These are phyloP conservation scores for Euglossa dilemma DNA, from an alignment of 1,140 invertebrate species.

Conservation along the genomic window DNA sequence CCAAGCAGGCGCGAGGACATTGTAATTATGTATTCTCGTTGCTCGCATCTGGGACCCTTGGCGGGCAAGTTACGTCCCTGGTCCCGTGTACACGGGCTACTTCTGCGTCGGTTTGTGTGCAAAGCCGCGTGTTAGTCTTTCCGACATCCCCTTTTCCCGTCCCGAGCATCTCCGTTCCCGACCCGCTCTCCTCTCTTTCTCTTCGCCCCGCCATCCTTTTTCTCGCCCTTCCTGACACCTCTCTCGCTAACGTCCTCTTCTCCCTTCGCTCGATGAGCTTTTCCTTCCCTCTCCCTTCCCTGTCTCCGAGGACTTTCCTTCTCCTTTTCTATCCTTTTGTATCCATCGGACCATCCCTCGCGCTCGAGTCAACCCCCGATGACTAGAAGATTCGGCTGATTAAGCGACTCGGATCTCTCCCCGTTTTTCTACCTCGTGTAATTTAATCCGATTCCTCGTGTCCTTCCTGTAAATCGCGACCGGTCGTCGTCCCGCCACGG, in stretches of 20 bases:
- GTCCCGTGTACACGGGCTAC: slow-evolving; percentile 33
- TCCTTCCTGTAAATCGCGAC: neutral
- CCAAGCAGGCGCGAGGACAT: slow-evolving; percentile 67
- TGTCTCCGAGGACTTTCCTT: neutral
- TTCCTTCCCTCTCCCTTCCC: neutral
- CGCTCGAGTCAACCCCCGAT: neutral
- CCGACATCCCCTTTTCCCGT: slow-evolving; percentile 57
- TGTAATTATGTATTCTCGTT: slow-evolving; percentile 72
- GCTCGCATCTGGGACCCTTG: slow-evolving; percentile 67
- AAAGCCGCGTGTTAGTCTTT: slow-evolving; percentile 44
- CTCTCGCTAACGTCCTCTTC: neutral
- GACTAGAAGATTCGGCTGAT: slow-evolving; percentile 46
- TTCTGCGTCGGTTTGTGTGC: slow-evolving; percentile 34
- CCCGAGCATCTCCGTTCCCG: slow-evolving; percentile 15
- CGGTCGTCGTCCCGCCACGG: neutral
- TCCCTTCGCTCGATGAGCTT: neutral
- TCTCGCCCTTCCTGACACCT: slow-evolving; percentile 41
- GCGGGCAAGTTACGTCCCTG: slow-evolving; percentile 39
- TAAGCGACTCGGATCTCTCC: slow-evolving; percentile 21
- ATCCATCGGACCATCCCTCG: neutral
- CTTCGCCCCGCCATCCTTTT: slow-evolving; percentile 13
- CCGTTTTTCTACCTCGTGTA: slow-evolving; percentile 25
- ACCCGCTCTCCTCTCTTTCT: neutral
- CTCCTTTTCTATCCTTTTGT: neutral
- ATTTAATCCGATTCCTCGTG: slow-evolving; percentile 49